A percentile compares a stretch with the other conserved stretches of the same genome.
Conservation (phyloP, 2,888 invertebrate genomes). For the Icerya purchasi region DNA sequence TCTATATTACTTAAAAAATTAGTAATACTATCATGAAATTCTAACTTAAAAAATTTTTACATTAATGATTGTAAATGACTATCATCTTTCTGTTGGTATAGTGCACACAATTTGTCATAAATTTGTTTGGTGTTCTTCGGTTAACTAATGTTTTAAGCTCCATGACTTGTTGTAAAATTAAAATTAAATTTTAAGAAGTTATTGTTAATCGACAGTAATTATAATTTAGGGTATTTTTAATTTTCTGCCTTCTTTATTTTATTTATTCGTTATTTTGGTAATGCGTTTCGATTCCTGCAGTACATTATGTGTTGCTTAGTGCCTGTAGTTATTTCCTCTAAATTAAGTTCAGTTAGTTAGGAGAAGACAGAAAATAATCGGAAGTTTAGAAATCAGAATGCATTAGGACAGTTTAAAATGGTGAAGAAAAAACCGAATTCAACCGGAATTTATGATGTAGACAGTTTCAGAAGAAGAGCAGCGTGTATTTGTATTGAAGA, state of each 20-base stretch:
- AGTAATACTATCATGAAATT: too few species aligned
- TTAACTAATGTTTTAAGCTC: too few species aligned
- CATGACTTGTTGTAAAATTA: slow-evolving; percentile 12
- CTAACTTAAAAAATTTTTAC: too few species aligned
- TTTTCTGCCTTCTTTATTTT: slow-evolving; percentile 5
- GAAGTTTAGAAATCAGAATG: too few species aligned
- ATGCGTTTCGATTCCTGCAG: slow-evolving; percentile 3
- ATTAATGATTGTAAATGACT: too few species aligned
- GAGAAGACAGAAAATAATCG: too few species aligned
- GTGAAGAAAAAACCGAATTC: slow-evolving; percentile 93
- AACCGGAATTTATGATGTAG: slow-evolving; percentile 83
- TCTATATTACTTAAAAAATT: too few species aligned
- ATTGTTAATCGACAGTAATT: slow-evolving; percentile 10
- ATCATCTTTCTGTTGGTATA: too few species aligned
- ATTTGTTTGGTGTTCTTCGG: too few species aligned
- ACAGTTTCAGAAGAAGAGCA: slow-evolving; percentile 82
- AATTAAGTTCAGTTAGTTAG: background rate
- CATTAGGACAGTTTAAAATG: too few species aligned
- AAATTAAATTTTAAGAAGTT: slow-evolving; percentile 12
- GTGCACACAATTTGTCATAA: too few species aligned
- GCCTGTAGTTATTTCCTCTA: background rate
- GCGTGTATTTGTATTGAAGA: slow-evolving; percentile 88
- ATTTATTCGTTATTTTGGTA: background rate
- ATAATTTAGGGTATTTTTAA: slow-evolving; percentile 11
- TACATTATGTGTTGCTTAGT: slow-evolving; percentile 6